Evolutionary conservation across 35 echinoderm and acorn worm genomes (phyloP), one percentile per base, ranked within the genome.

Genomic region (Ophiothrix spiculata): DNA sequence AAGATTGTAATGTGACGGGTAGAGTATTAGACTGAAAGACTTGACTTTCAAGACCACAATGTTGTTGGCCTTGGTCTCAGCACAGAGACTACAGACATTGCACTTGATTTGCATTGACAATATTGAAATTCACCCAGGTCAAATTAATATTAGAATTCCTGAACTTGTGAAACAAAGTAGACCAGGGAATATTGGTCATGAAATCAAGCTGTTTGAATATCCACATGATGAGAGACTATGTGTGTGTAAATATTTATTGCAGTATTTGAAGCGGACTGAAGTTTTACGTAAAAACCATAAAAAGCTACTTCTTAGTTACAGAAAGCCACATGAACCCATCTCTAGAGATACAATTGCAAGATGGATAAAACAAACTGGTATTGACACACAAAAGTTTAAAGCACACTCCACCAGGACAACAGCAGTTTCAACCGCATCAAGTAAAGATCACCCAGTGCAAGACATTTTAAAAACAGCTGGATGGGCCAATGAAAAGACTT

Each of bases 1-100:
- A n/a, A n/a, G n/a, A n/a, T n/a, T n/a, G n/a, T n/a, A n/a, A n/a
- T n/a, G n/a, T n/a, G n/a, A n/a, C n/a, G n/a, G n/a, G n/a, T n/a
- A n/a, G n/a, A n/a, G n/a, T n/a, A n/a, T n/a, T n/a, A n/a, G n/a
- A n/a, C n/a, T n/a, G n/a, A n/a, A n/a, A 86, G 13, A 91, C 0
- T 41, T 95, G 3, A 91, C 93, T 25, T 15, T 87, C 8, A 95
- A 95, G 80, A 39, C 75, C 36, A 40, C 39, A 1, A 83, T 83
- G 37, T 69, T 94, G 12, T 34, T 94, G 35, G 88, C 88, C 29
- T 39, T 94, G 8, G 34, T 77, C 0, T 85, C 92, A 31, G 75
- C 87, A 60, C 87, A 94, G 56, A 19, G 91, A 2, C 64, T 60
- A 41, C 86, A 93, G 40, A 84, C 86, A 33, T 40, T 93, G 10